A percentile compares a stretch with the other conserved stretches of the same genome.
phyloP scores from a whole-genome alignment of 2,113 vertebrate genomes.

The Rhinichthys klamathensis region DNA sequence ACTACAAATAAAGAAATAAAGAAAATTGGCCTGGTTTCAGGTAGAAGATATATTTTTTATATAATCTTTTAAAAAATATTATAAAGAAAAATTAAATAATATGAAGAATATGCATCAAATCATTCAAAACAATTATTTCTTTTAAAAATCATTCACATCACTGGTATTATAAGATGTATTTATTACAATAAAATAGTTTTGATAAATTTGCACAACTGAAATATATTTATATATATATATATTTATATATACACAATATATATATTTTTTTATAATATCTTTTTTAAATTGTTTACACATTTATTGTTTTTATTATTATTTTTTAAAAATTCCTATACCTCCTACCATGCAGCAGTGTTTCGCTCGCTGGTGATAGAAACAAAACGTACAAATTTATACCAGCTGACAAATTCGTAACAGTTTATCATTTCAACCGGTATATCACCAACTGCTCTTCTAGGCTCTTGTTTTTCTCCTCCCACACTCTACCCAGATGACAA shows the following conservation, averaged over 20 bases:
- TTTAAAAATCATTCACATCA: not conserved
- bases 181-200: not conserved
- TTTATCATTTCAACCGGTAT: constrained; percentile 18
- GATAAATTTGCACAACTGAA: not conserved
- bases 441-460: not conserved
- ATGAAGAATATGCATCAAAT: not conserved
- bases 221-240: too few relatives aligned
- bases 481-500: constrained; percentile 27
- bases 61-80: not conserved
- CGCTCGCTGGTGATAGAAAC: not conserved
- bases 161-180: not conserved
- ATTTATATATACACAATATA: not conserved
- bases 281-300: not conserved
- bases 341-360: not conserved
- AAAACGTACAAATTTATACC: not conserved
- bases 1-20: not conserved
- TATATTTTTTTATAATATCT: not conserved
- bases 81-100: not conserved
- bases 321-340: not conserved
- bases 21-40: not conserved
- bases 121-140: not conserved
- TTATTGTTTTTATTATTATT: not conserved
- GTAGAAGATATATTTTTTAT: not conserved
- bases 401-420: constrained; percentile 1
- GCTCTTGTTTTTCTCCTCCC: constrained; percentile 30